phyloP scores from a whole-genome alignment of 2,888 invertebrate genomes.

The Machimus rusticus region DNA sequence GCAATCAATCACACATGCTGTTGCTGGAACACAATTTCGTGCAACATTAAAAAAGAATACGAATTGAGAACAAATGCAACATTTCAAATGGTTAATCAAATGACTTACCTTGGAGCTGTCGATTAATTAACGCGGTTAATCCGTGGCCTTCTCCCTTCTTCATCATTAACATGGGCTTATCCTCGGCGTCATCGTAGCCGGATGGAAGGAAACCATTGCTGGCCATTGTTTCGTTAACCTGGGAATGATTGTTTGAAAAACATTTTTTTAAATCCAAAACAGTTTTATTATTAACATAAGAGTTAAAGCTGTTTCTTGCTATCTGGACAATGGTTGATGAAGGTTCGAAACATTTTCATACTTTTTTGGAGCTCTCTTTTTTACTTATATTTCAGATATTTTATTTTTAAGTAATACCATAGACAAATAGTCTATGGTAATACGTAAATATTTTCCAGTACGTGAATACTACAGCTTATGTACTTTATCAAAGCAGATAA shows the following conservation, averaged over 20 bases:
- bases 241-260: background rate
- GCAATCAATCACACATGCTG: constrained; percentile 27
- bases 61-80: background rate
- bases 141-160: constrained; percentile 80
- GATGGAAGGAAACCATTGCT: constrained; percentile 78
- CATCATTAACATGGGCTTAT: constrained; percentile 79
- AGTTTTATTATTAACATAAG: too few relatives aligned
- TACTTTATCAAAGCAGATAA: too few relatives aligned
- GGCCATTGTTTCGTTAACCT: constrained; percentile 84
- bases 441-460: too few relatives aligned
- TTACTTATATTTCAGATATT: too few relatives aligned
- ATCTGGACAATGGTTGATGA: too few relatives aligned
- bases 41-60: background rate
- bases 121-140: constrained; percentile 77
- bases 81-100: background rate
- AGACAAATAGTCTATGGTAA: too few relatives aligned
- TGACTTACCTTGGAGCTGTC: constrained; percentile 76
- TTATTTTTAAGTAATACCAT: too few relatives aligned
- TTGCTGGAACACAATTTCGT: background rate
- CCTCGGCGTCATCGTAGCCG: constrained; percentile 75
- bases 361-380: too few relatives aligned
- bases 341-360: too few relatives aligned
- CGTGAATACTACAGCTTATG: too few relatives aligned
- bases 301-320: too few relatives aligned
- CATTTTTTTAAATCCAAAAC: background rate